Evolutionary conservation across 2,113 vertebrate genomes (phyloP), one percentile per base, ranked within the genome.

Genomic region (Microtus pennsylvanicus): DNA sequence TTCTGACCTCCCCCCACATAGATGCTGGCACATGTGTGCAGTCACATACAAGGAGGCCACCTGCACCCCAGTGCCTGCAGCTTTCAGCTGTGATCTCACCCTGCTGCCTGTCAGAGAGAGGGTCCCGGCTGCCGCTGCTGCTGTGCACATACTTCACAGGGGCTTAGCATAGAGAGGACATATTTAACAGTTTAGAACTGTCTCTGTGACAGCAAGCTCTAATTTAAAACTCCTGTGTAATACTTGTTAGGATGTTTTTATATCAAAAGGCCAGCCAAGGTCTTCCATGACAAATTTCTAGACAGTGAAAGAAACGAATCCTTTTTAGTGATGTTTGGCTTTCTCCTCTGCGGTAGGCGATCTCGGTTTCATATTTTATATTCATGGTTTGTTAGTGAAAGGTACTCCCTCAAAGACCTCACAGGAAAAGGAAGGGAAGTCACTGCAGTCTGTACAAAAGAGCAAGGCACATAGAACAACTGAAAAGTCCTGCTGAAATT

Each of bases 231-330:
- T 98, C 97, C 98, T 98, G 97, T 99, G 98, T 98, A 98, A 98
- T 98, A 98, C 98, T 98, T 98, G 98, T 98, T 98, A 98, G 98
- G 98, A 98, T 98, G 98, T 98, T 98, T 99, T 99, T 98, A 98
- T 99, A 98, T 98, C 98, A 98, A 98, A 98, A 99, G 98, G 98
- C 98, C 98, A 99, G 98, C 98, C 98, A 98, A 98, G 98, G 98
- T 98, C 98, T 98, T 98, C 97, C 97, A 98, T 98, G 98, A 99
- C 98, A 98, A 98, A 98, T 98, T 98, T 99, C 97, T 97, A 98
- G 98, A 98, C 98, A 99, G 98, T 98, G 98, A 98, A 98, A 98
- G 98, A 98, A 98, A 98, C 96, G 98, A 98, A 98, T 98, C 98
- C 97, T 98, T 98, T 98, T 98, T 95, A 97, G 98, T 98, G 98